phyloP scores from a whole-genome alignment of 2,888 invertebrate genomes.

The Apoda limacodes region DNA sequence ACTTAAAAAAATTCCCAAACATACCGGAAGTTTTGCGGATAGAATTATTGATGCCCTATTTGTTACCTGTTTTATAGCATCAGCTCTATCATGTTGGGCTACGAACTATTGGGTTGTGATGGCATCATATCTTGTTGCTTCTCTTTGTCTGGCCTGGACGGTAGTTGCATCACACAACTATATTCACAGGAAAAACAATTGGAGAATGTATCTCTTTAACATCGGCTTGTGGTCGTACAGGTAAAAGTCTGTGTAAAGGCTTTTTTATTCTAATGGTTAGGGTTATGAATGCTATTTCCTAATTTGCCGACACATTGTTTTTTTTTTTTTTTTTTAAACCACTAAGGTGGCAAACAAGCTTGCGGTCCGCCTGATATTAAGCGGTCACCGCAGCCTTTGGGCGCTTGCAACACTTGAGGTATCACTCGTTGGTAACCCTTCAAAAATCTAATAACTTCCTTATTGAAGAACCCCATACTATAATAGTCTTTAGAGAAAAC shows the following conservation, averaged over 20 bases:
- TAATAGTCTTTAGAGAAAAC: no score
- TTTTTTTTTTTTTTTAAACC: no score
- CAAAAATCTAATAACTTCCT: no score
- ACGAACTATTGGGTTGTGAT: slow-evolving; percentile 32
- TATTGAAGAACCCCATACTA: no score
- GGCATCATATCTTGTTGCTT: slow-evolving; percentile 33
- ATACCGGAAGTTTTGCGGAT: slow-evolving; percentile 26
- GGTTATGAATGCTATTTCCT: no score
- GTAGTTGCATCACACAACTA: slow-evolving; percentile 80
- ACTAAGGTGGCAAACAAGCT: no score
- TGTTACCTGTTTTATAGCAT: slow-evolving; percentile 36
- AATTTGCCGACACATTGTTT: no score
- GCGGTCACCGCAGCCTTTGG: no score
- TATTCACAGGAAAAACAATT: slow-evolving; percentile 80
- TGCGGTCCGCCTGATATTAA: no score
- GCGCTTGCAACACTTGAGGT: no score
- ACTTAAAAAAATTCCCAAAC: slow-evolving; percentile 61
- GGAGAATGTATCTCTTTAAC: slow-evolving; percentile 84
- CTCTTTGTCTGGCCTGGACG: slow-evolving; percentile 69
- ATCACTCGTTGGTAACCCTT: no score
- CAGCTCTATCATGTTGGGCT: slow-evolving; percentile 35
- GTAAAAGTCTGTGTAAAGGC: slow-evolving; percentile 29
- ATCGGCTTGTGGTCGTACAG: slow-evolving; percentile 75
- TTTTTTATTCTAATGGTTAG: not conserved
- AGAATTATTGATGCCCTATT: slow-evolving; percentile 47